These are phyloP conservation scores for Mya arenaria DNA, from an alignment of 1,140 invertebrate genomes.

Conservation along the genomic window DNA sequence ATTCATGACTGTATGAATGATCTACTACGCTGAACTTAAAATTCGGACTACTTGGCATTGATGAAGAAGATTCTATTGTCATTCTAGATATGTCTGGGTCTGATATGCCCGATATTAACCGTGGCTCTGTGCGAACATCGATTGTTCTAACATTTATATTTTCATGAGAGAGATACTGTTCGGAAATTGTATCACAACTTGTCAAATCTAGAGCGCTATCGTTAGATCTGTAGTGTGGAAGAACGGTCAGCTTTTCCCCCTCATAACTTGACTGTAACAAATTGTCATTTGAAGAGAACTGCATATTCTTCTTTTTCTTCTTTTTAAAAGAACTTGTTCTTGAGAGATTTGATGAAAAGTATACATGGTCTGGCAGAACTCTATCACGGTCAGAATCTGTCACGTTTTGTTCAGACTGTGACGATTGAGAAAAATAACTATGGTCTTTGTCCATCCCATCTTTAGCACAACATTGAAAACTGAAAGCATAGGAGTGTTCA, in stretches of 20 bases:
- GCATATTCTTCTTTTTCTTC: too few species aligned
- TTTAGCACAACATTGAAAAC: background rate
- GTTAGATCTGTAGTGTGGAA: conserved; percentile 42
- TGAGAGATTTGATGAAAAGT: background rate
- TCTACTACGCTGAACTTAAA: background rate
- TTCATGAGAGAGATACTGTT: conserved; percentile 38
- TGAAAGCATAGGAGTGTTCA: conserved; percentile 47
- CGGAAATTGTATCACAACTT: conserved; percentile 38
- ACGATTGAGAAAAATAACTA: conserved; percentile 15
- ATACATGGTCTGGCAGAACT: too few species aligned
- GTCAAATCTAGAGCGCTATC: conserved; percentile 51
- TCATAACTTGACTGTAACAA: background rate
- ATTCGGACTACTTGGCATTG: conserved; percentile 15
- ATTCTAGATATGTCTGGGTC: conserved; percentile 42
- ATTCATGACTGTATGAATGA: conserved; percentile 18
- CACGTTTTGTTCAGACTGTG: conserved; percentile 14
- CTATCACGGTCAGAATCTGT: background rate
- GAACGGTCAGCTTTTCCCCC: background rate
- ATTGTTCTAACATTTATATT: conserved; percentile 46
- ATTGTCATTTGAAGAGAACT: conserved; percentile 16
- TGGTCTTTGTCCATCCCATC: conserved; percentile 36
- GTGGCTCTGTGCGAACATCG: conserved; percentile 28
- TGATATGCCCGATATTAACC: conserved; percentile 42
- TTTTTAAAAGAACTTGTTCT: too few species aligned
- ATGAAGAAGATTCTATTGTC: conserved; percentile 12